Evolutionary conservation across 2,797 vertebrate genomes (phyloP).

Genomic region (Pseudopleuronectes americanus): DNA sequence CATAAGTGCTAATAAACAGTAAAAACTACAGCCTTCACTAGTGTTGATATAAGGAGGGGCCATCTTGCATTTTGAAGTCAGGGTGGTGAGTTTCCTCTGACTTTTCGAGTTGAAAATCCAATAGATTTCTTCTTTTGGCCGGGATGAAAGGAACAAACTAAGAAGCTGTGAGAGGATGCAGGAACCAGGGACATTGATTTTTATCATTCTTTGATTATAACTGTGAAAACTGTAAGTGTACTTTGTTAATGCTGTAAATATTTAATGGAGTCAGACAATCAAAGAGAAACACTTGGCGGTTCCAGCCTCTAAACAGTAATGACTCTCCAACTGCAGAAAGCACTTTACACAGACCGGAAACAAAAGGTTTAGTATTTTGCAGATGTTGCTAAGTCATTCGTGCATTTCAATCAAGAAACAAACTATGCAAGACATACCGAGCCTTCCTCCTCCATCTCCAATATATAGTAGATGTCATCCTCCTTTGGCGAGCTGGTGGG

Average conservation of each 20-base stretch:
- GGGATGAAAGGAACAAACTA: not conserved
- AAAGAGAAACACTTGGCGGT: not conserved
- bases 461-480: conserved; percentile 93
- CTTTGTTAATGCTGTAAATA: conserved; percentile 9
- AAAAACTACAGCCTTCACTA: too few species aligned
- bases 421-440: conserved; percentile 84
- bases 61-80: too few species aligned
- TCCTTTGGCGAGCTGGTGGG: conserved; percentile 94
- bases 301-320: not conserved
- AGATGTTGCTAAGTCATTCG: not conserved
- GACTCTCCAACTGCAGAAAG: not conserved
- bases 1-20: too few species aligned
- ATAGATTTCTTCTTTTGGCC: not conserved
- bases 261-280: conserved; percentile 13
- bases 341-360: not conserved
- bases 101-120: too few species aligned
- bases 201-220: not conserved
- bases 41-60: too few species aligned
- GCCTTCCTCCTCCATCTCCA: conserved; percentile 98
- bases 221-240: not conserved
- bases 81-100: too few species aligned
- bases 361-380: not conserved
- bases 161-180: not conserved
- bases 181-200: not conserved
- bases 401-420: not conserved